Percentiles rank a stretch among this genome's conserved stretches.
phyloP scores from a whole-genome alignment of 2,113 vertebrate genomes.

The Toxotes jaculatrix region DNA sequence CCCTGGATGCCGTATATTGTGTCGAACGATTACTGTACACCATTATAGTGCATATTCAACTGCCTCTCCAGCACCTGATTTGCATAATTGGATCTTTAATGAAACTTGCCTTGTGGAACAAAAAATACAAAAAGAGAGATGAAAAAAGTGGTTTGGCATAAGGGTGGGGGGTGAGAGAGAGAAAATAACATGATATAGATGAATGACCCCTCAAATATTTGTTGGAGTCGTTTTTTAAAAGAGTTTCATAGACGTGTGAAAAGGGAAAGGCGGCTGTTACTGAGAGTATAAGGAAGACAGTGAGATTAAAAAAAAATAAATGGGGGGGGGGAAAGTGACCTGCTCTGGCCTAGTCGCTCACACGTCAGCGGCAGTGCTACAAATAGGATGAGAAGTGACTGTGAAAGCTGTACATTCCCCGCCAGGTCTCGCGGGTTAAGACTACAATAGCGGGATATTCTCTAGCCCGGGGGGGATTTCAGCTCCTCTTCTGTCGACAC shows the following conservation, averaged over 20 bases:
- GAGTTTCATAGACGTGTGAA: conserved; percentile 7
- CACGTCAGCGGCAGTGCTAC: conserved; percentile 88
- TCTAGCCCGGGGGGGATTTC: conserved; percentile 87
- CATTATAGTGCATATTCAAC: conserved; percentile 90
- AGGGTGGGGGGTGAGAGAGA: conserved; percentile 23
- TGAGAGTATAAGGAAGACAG: conserved; percentile 19
- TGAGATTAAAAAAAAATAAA: background rate
- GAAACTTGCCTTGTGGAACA: conserved; percentile 92
- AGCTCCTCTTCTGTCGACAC: conserved; percentile 86
- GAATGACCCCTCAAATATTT: conserved; percentile 50
- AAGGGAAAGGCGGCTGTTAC: background rate
- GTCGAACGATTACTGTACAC: conserved; percentile 91
- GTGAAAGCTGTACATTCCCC: conserved; percentile 90
- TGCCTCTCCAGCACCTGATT: conserved; percentile 91
- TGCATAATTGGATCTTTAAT: conserved; percentile 98
- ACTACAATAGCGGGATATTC: conserved; percentile 89
- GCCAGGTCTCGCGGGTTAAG: conserved; percentile 90
- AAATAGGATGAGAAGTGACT: conserved; percentile 90
- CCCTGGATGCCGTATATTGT: conserved; percentile 89
- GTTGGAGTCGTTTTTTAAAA: conserved; percentile 1
- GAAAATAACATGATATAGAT: conserved; percentile 51
- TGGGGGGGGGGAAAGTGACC: conserved; percentile 83
- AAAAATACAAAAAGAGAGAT: conserved; percentile 74
- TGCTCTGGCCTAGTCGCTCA: conserved; percentile 80
- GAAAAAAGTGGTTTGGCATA: conserved; percentile 53